These are phyloP conservation scores for Serripes groenlandicus DNA, from an alignment of 2,888 invertebrate species.

Conservation along the genomic window DNA sequence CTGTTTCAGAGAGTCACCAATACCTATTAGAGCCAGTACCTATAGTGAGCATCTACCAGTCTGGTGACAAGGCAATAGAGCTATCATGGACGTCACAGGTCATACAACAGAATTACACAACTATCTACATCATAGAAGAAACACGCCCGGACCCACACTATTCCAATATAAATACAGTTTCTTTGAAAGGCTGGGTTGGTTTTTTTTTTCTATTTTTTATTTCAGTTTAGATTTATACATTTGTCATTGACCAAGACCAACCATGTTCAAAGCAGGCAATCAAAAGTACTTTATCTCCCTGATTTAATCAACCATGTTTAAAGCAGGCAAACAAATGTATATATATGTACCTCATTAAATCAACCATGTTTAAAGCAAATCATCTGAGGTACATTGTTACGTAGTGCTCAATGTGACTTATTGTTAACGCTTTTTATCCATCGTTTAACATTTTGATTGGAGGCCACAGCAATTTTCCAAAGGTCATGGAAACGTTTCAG, in stretches of 20 bases:
- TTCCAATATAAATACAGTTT: slow-evolving; percentile 23
- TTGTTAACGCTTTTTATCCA: too few relatives aligned
- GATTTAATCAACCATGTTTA: neutral
- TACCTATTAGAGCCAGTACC: slow-evolving; percentile 37
- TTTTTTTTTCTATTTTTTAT: neutral
- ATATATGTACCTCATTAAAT: neutral
- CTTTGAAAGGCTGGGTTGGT: slow-evolving; percentile 51
- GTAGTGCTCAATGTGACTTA: too few relatives aligned
- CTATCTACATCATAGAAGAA: slow-evolving; percentile 58
- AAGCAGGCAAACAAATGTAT: neutral
- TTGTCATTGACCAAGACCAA: too few relatives aligned
- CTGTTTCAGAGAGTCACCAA: slow-evolving; percentile 28
- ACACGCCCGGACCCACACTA: slow-evolving; percentile 28
- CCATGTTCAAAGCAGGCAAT: too few relatives aligned
- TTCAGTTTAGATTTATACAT: too few relatives aligned
- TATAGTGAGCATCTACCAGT: slow-evolving; percentile 22
- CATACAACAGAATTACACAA: slow-evolving; percentile 19
- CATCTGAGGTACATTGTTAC: too few relatives aligned
- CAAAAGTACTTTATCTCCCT: neutral
- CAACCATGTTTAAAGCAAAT: too few relatives aligned
- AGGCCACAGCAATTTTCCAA: too few relatives aligned
- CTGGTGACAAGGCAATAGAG: slow-evolving; percentile 20
- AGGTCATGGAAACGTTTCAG: too few relatives aligned
- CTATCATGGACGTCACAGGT: slow-evolving; percentile 52
- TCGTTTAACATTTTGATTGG: too few relatives aligned